Percentiles rank a stretch among this genome's conserved stretches.
phyloP scores from a whole-genome alignment of 30 jellyfish, hydroid and myxozoan genomes.

The Mastigias papua region DNA sequence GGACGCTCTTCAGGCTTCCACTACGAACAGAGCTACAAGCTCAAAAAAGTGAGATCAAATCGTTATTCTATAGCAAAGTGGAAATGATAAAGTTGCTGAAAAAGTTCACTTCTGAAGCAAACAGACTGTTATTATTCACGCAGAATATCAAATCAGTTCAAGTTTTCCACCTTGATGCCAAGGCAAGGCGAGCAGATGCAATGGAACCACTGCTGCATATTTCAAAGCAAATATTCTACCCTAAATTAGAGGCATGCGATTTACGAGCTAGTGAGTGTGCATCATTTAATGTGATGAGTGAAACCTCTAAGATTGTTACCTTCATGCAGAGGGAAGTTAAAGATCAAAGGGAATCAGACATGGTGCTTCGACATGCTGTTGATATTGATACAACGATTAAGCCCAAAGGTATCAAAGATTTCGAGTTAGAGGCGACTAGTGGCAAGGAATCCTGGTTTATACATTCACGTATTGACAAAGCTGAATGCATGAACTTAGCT shows the following conservation, averaged over 20 bases:
- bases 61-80: conserved; percentile 24
- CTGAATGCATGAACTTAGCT: conserved; percentile 36
- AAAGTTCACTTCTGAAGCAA: conserved; percentile 43
- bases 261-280: neutral
- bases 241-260: neutral
- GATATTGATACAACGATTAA: neutral
- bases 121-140: conserved; percentile 71
- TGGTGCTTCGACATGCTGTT: neutral
- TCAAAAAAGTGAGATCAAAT: conserved; percentile 58
- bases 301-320: neutral
- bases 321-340: neutral
- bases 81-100: conserved; percentile 64
- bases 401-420: neutral
- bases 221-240: neutral
- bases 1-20: conserved; percentile 86
- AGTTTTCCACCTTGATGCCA: conserved; percentile 27
- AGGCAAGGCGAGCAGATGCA: conserved; percentile 22
- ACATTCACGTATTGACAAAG: conserved; percentile 18
- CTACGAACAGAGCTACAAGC: conserved; percentile 71
- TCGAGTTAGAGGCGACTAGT: neutral
- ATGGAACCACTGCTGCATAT: conserved; percentile 33
- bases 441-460: conserved; percentile 22
- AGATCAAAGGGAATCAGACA: neutral
- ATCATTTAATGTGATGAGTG: neutral
- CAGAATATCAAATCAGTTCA: conserved; percentile 55